Base-by-base conservation (phyloP, 2,888 invertebrate species). In the Coleophora deauratella region DNA sequence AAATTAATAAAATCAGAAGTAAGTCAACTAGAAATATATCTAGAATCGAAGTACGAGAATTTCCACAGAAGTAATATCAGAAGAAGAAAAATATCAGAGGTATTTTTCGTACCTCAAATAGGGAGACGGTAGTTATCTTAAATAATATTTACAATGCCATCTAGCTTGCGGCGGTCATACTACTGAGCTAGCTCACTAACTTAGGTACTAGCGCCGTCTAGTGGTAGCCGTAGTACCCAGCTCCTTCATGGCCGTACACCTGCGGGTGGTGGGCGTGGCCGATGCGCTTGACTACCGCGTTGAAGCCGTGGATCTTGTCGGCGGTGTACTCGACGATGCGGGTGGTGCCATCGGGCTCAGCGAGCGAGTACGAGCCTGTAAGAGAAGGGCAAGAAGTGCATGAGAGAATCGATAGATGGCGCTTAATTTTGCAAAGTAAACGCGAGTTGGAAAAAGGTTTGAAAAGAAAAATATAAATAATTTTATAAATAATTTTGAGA, bases 291-390 rank as follows among this genome's bases (percentile, higher is more conserved):
- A 86, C 86, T n/a, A 86, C 71, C 14, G 86, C 86, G 56, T 82
- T 81, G 66, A 86, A 86, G 6, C 86, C 86, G 49, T 85, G 68
- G 60, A 70, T 69, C 45, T 86, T 84, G 60, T 86, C 86, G 27
- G 86, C 85, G 34, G 86, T 86, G 64, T 86, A 86, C 51, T 86
- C 86, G 1, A 86, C 86, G 40, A 86, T 72, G 38, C 86, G 80
- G 34, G 82, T 86, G 9, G 85, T 86, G 51, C 86, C 86, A 50
- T 86, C 86, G 10, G 86, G 74, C 43, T 86, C 86, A 28, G 78
- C 82, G 9, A 86, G 67, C 12, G 86, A 80, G 59, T 86, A 86
- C 13, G 88, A 87, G 34, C 84, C 86, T 86, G 62, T 33, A 57
- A 56, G 36, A 27, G 15, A 33, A 34, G 36, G 34, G 15, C 30